A percentile compares a stretch with the other conserved stretches of the same genome.
Evolutionary conservation across 2,888 invertebrate genomes (phyloP).

Genomic region (Callyntrura sp.): DNA sequence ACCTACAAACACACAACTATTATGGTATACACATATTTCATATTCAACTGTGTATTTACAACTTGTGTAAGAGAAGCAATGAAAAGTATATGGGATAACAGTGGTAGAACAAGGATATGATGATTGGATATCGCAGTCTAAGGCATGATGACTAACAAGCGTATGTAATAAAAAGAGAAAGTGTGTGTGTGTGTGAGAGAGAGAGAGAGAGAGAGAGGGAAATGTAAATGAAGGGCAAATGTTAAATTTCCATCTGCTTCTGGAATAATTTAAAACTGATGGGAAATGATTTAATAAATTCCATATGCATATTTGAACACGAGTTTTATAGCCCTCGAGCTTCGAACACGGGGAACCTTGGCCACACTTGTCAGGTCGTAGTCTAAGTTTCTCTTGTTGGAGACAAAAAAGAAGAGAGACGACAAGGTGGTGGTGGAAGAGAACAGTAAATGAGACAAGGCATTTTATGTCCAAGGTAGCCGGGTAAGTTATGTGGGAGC

Average conservation of each 20-base stretch:
- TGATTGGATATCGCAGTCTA: conserved; percentile 73
- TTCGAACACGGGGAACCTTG: not conserved
- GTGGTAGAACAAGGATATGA: conserved; percentile 31
- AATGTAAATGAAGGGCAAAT: conserved; percentile 75
- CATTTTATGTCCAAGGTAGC: conserved; percentile 49
- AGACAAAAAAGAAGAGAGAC: conserved; percentile 16
- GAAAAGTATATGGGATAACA: conserved; percentile 8
- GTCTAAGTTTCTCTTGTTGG: not conserved
- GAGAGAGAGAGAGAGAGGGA: conserved; percentile 20
- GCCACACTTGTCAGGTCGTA: not conserved
- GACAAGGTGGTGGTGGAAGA: conserved; percentile 28
- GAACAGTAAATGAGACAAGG: conserved; percentile 55
- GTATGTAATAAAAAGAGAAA: conserved; percentile 15
- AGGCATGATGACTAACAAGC: conserved; percentile 48
- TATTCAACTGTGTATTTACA: not conserved
- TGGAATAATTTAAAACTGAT: conserved; percentile 76
- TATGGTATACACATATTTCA: not conserved
- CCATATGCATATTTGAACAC: conserved; percentile 74
- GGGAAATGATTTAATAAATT: conserved; percentile 78
- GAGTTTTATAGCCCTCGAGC: conserved; percentile 72
- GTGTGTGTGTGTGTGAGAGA: not conserved
- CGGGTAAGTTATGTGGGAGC: conserved; percentile 53
- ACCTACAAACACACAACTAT: not conserved
- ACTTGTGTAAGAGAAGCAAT: not conserved
- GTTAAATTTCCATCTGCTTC: conserved; percentile 76